Evolutionary conservation across 2,888 invertebrate genomes (phyloP).

Genomic region (Heterodera filipjevi): DNA sequence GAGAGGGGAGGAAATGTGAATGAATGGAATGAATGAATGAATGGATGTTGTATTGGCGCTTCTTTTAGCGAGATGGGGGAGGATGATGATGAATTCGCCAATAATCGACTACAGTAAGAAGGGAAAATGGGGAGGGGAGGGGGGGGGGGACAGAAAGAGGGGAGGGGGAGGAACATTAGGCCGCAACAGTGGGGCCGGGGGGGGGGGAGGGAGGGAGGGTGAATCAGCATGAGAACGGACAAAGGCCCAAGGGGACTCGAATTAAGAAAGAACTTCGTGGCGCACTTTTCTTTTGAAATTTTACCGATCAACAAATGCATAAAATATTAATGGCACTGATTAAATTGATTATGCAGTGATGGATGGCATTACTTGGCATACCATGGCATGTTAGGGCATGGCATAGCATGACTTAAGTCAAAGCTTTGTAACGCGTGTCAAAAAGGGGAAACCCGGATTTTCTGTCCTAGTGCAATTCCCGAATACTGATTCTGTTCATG

Average conservation of each 20-base stretch:
- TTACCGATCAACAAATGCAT: neutral
- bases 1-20: neutral
- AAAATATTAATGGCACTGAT: too few species aligned
- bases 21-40: neutral
- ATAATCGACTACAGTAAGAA: slow-evolving; percentile 21
- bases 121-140: neutral
- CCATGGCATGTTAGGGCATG: too few species aligned
- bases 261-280: neutral
- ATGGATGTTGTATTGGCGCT: neutral
- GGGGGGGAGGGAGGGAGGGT: neutral
- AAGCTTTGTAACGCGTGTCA: too few species aligned
- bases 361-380: too few species aligned
- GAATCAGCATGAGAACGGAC: neutral
- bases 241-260: neutral
- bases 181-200: too few species aligned
- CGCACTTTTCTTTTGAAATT: neutral
- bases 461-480: too few species aligned
- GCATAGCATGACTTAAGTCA: too few species aligned
- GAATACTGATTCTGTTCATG: too few species aligned
- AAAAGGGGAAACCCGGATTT: too few species aligned
- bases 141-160: neutral
- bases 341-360: too few species aligned
- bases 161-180: neutral
- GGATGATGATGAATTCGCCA: slow-evolving; percentile 13
- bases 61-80: neutral